Percentiles rank a stretch among this genome's conserved stretches.
Evolutionary conservation across 2,888 invertebrate species (phyloP).

Genomic region (Crematogaster levior): DNA sequence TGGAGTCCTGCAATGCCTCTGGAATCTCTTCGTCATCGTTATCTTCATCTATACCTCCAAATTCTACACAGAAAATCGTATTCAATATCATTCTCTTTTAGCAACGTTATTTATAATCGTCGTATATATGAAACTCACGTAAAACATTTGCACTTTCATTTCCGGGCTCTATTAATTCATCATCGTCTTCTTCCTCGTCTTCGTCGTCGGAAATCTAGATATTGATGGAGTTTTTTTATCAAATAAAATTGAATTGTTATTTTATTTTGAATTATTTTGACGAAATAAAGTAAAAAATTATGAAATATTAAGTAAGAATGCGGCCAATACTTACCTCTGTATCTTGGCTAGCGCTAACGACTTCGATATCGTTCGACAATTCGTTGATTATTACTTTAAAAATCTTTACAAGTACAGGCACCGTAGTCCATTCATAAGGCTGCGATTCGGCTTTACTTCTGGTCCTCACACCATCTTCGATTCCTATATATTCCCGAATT

Average conservation of each 20-base stretch:
- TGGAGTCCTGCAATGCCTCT: conserved; percentile 88
- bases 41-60: conserved; percentile 58
- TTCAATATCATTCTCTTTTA: not conserved
- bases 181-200: conserved; percentile 83
- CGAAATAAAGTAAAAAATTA: conserved; percentile 3
- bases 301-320: not conserved
- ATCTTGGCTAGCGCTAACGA: conserved; percentile 80
- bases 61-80: conserved; percentile 41
- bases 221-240: not conserved
- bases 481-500: conserved; percentile 70
- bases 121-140: conserved; percentile 70
- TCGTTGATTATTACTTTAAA: conserved; percentile 91
- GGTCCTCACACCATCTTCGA: conserved; percentile 82
- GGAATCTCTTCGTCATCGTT: conserved; percentile 86
- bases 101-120: not conserved
- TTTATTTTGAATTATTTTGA: conserved; percentile 19
- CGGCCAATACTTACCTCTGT: conserved; percentile 76
- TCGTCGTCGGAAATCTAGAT: conserved; percentile 83
- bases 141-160: conserved; percentile 73
- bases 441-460: conserved; percentile 85
- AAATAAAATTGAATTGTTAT: conserved; percentile 13
- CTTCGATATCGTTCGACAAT: conserved; percentile 87
- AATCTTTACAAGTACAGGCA: conserved; percentile 90
- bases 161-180: conserved; percentile 78
- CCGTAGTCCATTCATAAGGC: conserved; percentile 87